Conservation (phyloP, 2,113 vertebrate species). For the Callaeas wilsoni region DNA sequence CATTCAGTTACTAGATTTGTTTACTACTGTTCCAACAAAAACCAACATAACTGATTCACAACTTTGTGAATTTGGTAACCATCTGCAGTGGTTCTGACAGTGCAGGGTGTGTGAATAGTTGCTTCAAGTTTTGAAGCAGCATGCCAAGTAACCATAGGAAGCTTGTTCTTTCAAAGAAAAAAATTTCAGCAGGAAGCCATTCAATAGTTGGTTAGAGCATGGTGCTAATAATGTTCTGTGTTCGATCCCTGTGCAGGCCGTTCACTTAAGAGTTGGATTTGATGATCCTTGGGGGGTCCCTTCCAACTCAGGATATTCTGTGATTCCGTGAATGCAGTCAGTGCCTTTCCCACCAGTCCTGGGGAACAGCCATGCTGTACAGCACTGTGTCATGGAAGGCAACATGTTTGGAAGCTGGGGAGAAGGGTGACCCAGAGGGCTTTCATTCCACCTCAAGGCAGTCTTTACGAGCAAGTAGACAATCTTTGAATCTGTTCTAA, state of each 20-base stretch:
- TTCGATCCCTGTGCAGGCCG: neutral
- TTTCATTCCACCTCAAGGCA: neutral
- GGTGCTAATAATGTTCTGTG: neutral
- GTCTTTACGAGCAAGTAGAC: neutral
- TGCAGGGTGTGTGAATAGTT: neutral
- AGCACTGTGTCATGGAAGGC: neutral
- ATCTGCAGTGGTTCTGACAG: neutral
- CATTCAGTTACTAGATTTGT: conserved; percentile 44
- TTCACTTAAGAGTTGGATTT: neutral
- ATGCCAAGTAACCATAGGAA: conserved; percentile 3
- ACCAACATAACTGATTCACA: neutral
- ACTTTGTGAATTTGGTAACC: neutral
- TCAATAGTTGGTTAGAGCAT: neutral
- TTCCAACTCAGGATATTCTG: neutral
- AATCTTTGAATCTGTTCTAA: neutral
- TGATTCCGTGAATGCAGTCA: neutral
- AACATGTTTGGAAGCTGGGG: neutral
- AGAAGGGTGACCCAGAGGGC: neutral
- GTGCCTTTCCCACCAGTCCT: neutral
- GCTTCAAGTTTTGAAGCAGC: neutral
- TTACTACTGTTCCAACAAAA: conserved; percentile 47
- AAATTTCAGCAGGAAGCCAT: conserved; percentile 10
- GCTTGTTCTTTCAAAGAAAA: neutral
- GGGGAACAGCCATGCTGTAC: neutral
- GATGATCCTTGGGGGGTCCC: neutral